A percentile compares a stretch with the other conserved stretches of the same genome.
Evolutionary conservation across 2,797 vertebrate species (phyloP).

Genomic region (Pipistrellus pipistrellus): DNA sequence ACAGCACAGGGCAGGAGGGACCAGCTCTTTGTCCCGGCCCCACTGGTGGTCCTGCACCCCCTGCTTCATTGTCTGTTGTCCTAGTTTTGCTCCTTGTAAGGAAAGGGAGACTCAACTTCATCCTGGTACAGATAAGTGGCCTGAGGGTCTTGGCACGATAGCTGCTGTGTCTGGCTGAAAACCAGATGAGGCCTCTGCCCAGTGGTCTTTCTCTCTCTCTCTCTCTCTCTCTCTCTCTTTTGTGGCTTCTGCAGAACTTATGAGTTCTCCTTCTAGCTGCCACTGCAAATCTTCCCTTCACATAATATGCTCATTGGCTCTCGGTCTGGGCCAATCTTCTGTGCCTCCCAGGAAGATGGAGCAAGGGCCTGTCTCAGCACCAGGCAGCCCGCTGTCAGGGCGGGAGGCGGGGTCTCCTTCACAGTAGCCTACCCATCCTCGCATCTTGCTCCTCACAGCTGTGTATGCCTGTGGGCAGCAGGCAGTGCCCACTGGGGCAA

Average conservation of each 20-base stretch:
- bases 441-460: neutral
- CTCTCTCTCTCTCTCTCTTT: neutral
- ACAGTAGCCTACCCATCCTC: fast-evolving
- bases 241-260: neutral
- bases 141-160: neutral
- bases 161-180: neutral
- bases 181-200: neutral
- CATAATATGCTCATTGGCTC: neutral
- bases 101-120: neutral
- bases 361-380: neutral
- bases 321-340: neutral
- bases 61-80: neutral
- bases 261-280: neutral
- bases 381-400: neutral
- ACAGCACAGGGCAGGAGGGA: no score
- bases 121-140: neutral
- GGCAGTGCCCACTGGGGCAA: neutral
- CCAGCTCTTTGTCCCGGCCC: neutral
- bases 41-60: neutral
- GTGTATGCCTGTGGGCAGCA: fast-evolving
- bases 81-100: neutral
- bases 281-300: neutral
- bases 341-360: neutral
- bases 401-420: neutral
- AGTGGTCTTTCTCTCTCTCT: neutral